Conservation (phyloP, 2,888 invertebrate genomes). For the Agriotes lineatus region DNA sequence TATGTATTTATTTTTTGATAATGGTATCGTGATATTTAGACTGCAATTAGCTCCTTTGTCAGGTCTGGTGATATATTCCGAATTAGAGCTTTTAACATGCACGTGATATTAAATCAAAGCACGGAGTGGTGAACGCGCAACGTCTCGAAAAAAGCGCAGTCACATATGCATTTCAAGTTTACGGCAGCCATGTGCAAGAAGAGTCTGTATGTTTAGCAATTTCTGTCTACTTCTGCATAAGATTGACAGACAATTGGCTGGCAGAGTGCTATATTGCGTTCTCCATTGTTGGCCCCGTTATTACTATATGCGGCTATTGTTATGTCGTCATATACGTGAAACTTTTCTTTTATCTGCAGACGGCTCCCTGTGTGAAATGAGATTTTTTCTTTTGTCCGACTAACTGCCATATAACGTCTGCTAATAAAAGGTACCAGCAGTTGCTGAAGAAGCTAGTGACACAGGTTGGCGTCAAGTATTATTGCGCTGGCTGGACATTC, state of each 20-base stretch:
- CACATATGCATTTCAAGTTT: no score
- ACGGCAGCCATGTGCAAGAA: neutral
- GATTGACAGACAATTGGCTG: constrained; percentile 59
- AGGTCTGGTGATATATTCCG: no score
- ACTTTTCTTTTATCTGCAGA: constrained; percentile 63
- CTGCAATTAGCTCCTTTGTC: no score
- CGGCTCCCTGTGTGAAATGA: constrained; percentile 61
- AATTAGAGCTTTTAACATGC: no score
- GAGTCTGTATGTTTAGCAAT: constrained; percentile 46
- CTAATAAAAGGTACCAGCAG: constrained; percentile 61
- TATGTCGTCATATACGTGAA: constrained; percentile 62
- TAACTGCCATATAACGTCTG: constrained; percentile 62
- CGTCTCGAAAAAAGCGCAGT: no score
- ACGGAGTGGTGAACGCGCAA: no score
- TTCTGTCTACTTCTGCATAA: constrained; percentile 58
- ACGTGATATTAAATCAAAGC: no score
- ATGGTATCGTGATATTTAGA: no score
- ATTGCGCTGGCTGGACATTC: constrained; percentile 49
- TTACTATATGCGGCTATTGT: constrained; percentile 60
- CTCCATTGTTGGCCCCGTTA: constrained; percentile 62
- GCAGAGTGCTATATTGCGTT: constrained; percentile 61
- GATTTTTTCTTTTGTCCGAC: constrained; percentile 63
- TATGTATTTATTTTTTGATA: no score
- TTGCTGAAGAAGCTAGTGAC: constrained; percentile 52
- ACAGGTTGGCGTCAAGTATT: constrained; percentile 57